Conservation (phyloP, 2,113 vertebrate species). For the Prochilodus magdalenae region DNA sequence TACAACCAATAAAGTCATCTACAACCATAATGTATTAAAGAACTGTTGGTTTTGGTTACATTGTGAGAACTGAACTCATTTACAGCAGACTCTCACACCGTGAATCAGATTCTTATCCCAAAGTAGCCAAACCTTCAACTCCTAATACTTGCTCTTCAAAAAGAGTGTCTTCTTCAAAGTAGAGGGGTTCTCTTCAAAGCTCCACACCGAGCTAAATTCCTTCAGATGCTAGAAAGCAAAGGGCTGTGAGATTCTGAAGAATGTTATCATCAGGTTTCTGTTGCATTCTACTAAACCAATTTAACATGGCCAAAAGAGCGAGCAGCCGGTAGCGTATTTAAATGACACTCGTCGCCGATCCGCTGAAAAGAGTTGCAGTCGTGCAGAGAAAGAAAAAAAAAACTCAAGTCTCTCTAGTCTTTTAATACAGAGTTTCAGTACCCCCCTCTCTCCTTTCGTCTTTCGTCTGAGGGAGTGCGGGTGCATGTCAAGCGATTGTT, state of each 20-base stretch:
- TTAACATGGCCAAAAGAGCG: constrained; percentile 19
- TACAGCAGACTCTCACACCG: neutral
- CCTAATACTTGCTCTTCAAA: constrained; percentile 49
- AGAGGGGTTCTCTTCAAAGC: constrained; percentile 46
- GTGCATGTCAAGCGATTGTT: constrained; percentile 85
- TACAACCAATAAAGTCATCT: no score
- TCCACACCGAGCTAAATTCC: constrained; percentile 22
- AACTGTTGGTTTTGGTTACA: neutral
- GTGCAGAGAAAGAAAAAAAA: constrained; percentile 24
- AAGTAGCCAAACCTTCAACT: constrained; percentile 24
- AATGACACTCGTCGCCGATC: constrained; percentile 27
- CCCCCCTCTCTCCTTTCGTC: constrained; percentile 64
- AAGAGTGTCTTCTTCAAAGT: constrained; percentile 53
- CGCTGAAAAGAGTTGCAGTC: constrained; percentile 2
- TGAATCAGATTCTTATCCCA: constrained; percentile 17
- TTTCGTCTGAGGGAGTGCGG: constrained; percentile 78
- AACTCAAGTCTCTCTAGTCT: constrained; percentile 1
- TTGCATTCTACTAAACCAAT: constrained; percentile 13
- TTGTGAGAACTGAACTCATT: neutral
- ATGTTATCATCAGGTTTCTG: neutral
- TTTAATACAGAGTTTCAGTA: constrained; percentile 24
- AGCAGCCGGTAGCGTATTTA: constrained; percentile 37
- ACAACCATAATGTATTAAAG: no score
- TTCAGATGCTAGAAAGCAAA: constrained; percentile 41
- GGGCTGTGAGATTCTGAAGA: constrained; percentile 17